phyloP scores from a whole-genome alignment of 2,113 vertebrate species.

The Dasyprocta punctata region DNA sequence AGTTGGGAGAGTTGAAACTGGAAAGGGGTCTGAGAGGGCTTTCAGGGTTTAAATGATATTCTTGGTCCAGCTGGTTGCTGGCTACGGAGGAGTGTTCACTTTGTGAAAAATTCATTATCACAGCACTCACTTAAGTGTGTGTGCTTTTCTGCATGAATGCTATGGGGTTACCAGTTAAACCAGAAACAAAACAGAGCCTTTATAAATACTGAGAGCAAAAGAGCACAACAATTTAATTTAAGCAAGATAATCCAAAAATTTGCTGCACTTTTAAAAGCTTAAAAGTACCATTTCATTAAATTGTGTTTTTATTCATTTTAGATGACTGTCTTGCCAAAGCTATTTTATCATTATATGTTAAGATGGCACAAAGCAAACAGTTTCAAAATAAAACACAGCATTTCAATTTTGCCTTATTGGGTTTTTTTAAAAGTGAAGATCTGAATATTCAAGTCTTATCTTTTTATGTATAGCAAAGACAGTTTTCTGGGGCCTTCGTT shows the following conservation, averaged over 20 bases:
- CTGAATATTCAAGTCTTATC: neutral
- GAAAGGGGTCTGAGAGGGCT: neutral
- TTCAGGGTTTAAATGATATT: neutral
- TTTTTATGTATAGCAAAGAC: slow-evolving; percentile 1
- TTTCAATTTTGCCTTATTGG: slow-evolving; percentile 20
- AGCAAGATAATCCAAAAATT: slow-evolving; percentile 67
- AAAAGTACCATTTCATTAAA: slow-evolving; percentile 68
- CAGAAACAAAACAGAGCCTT: slow-evolving; percentile 54
- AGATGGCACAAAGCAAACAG: slow-evolving; percentile 18
- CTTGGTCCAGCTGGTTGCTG: neutral
- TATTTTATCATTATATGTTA: slow-evolving; percentile 59
- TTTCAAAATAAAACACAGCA: slow-evolving; percentile 60
- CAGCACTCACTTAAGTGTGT: neutral
- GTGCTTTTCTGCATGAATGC: slow-evolving; percentile 42
- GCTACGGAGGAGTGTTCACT: neutral
- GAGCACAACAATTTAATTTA: slow-evolving; percentile 65
- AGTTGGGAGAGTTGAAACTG: neutral
- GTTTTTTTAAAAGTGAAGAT: slow-evolving; percentile 31
- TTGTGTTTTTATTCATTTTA: slow-evolving; percentile 58
- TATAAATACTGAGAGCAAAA: slow-evolving; percentile 39
- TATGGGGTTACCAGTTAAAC: slow-evolving; percentile 35
- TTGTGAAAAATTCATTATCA: slow-evolving; percentile 36
- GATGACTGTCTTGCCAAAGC: slow-evolving; percentile 46
- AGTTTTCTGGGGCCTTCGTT: neutral
- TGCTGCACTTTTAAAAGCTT: slow-evolving; percentile 66